phyloP scores from a whole-genome alignment of 2,888 invertebrate species.

The Itoplectis maculator region DNA sequence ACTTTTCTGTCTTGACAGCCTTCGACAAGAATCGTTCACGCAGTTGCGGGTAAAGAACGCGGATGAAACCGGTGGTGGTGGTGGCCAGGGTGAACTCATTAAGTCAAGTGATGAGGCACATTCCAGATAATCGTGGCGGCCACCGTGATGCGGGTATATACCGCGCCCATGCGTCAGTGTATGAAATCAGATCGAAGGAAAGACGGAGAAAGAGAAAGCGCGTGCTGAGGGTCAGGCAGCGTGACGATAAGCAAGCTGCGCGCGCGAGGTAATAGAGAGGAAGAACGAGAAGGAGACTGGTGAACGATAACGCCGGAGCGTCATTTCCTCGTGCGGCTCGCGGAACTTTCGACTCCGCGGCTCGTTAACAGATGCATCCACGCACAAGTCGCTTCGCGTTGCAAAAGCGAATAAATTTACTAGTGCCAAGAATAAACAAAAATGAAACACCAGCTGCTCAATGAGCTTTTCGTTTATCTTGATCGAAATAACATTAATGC shows the following conservation, averaged over 20 bases:
- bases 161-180: slow-evolving; percentile 11
- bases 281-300: neutral
- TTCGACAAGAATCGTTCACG: neutral
- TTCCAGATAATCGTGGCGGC: slow-evolving; percentile 71
- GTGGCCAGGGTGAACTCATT: slow-evolving; percentile 70
- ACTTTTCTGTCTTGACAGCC: slow-evolving; percentile 17
- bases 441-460: no score
- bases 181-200: slow-evolving; percentile 43
- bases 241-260: slow-evolving; percentile 54
- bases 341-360: neutral
- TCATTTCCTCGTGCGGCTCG: slow-evolving; percentile 24
- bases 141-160: slow-evolving; percentile 50
- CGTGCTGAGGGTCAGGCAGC: slow-evolving; percentile 37
- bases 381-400: neutral
- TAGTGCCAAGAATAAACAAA: no score
- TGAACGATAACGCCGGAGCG: slow-evolving; percentile 21
- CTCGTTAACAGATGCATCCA: slow-evolving; percentile 10
- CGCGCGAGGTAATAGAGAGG: slow-evolving; percentile 13
- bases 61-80: slow-evolving; percentile 11
- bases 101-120: slow-evolving; percentile 77
- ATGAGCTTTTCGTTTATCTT: no score
- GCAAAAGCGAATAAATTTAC: no score
- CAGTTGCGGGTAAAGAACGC: slow-evolving; percentile 16
- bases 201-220: slow-evolving; percentile 40
- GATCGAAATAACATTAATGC: no score